phyloP scores from a whole-genome alignment of 2,888 invertebrate genomes.

The Leucophenga maculata region DNA sequence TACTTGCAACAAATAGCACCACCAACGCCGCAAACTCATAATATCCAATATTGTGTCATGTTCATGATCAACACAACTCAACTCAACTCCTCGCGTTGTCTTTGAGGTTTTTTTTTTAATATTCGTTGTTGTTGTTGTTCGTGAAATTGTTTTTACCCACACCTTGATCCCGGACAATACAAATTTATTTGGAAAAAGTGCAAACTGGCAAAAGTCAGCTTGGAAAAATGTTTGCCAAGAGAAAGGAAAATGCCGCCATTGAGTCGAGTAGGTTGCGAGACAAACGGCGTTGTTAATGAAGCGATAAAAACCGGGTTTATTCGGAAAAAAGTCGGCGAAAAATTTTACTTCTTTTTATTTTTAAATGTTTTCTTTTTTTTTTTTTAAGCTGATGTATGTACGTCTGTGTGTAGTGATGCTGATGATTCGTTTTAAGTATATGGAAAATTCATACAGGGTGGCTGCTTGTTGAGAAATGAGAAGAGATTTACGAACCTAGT shows the following conservation, averaged over 20 bases:
- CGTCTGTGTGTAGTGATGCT: constrained; percentile 34
- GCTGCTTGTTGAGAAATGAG: too few relatives aligned
- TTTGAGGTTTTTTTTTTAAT: constrained; percentile 35
- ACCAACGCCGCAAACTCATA: constrained; percentile 38
- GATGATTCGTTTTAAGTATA: not conserved
- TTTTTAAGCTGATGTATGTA: constrained; percentile 5
- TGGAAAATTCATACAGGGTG: too few relatives aligned
- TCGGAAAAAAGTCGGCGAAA: constrained; percentile 37
- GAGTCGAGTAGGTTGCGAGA: not conserved
- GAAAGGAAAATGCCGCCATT: constrained; percentile 44
- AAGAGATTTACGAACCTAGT: too few relatives aligned
- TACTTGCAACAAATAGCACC: constrained; percentile 37
- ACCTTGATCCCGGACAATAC: constrained; percentile 43
- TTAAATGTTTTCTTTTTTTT: constrained; percentile 49
- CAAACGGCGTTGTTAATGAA: constrained; percentile 56
- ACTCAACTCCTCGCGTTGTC: constrained; percentile 18
- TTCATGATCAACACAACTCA: constrained; percentile 55
- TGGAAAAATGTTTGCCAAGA: constrained; percentile 51
- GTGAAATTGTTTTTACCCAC: constrained; percentile 42
- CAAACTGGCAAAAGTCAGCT: constrained; percentile 34
- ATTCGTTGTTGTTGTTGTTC: constrained; percentile 25
- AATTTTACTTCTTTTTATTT: constrained; percentile 2
- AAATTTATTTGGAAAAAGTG: constrained; percentile 59
- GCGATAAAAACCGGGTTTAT: constrained; percentile 58
- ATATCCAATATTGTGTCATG: constrained; percentile 64